Evolutionary conservation across 2,888 invertebrate genomes (phyloP), one percentile per base, ranked within the genome.

Genomic region (Maniola hyperantus): DNA sequence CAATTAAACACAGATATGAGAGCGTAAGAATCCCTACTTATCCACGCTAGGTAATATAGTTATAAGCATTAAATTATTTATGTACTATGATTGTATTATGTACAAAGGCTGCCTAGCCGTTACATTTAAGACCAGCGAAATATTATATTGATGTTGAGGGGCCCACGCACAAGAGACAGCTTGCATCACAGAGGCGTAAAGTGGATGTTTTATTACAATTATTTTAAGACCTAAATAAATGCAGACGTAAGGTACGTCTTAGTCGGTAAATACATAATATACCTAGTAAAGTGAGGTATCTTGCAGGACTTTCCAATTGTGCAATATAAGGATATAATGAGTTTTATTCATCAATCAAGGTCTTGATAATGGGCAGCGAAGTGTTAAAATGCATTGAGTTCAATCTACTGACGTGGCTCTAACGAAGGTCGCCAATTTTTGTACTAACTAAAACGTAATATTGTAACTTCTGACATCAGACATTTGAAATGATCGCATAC

Each of bases 311-410:
- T 57, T 57, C 57, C 34, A 42, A 57, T 57, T 13, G 57, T 18
- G 57, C 18, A 42, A 18, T 39, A 57, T 13, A 57, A 57, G 39
- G 61, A 66, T 64, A 67, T 57, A 53, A 54, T 72, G 72, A 73
- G 72, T 66, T 73, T 65, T 72, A 65, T 71, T 64, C 64, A 78
- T 81, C 71, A 73, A 77, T 79, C 76, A 78, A 74, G 72, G 71
- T 69, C 76, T 68, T 75, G 74, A 77, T 75, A 77, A 73, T 77
- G 76, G 69, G 68, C 76, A 74, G 71, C 77, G 74, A 72, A 72
- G 72, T 74, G 74, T 72, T 67, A 69, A 71, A 58, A 55, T 62
- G 51, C 18, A 71, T 67, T 53, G 57, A 42, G 67, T 70, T 72
- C 71, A 69, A 59, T 67, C 65, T 64, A 63, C 71, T 61, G 76